These are phyloP conservation scores for Sylvilagus bachmani DNA, from an alignment of 2,113 vertebrate species.

Conservation along the genomic window DNA sequence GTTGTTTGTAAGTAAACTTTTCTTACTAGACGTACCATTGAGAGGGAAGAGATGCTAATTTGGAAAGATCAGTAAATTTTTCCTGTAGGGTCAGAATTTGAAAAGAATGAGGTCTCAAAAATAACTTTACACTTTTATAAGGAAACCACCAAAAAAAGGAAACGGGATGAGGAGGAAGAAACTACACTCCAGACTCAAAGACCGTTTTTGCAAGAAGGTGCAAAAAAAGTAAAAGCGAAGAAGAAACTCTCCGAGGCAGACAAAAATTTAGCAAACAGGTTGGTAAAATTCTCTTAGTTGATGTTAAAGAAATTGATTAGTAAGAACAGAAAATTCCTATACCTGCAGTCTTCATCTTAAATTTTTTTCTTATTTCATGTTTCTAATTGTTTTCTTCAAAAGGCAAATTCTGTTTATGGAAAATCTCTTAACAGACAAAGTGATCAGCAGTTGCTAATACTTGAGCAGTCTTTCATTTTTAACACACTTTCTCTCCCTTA, in stretches of 20 bases:
- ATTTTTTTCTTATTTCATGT: background rate
- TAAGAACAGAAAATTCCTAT: background rate
- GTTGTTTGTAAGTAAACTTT: background rate
- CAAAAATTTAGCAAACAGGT: slow-evolving; percentile 89
- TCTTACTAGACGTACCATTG: background rate
- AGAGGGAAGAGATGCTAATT: background rate
- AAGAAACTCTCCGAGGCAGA: slow-evolving; percentile 85
- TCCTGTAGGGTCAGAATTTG: background rate
- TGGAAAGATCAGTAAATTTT: background rate
- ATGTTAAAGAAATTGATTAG: background rate
- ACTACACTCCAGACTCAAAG: slow-evolving; percentile 33
- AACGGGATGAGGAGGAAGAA: slow-evolving; percentile 46
- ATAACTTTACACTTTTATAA: slow-evolving; percentile 72
- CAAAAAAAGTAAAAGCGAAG: slow-evolving; percentile 75
- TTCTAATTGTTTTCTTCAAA: background rate
- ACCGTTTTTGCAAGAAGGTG: background rate
- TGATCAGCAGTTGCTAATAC: background rate
- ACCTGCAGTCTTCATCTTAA: background rate
- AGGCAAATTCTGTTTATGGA: background rate
- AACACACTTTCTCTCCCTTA: background rate
- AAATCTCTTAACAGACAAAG: background rate
- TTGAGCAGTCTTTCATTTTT: background rate
- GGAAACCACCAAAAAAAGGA: slow-evolving; percentile 83
- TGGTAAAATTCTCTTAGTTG: slow-evolving; percentile 24
- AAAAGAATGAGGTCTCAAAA: background rate